A percentile compares a stretch with the other conserved stretches of the same genome.
These are phyloP conservation scores for Tachysurus vachellii DNA, from an alignment of 2,113 vertebrate genomes.

Conservation along the genomic window DNA sequence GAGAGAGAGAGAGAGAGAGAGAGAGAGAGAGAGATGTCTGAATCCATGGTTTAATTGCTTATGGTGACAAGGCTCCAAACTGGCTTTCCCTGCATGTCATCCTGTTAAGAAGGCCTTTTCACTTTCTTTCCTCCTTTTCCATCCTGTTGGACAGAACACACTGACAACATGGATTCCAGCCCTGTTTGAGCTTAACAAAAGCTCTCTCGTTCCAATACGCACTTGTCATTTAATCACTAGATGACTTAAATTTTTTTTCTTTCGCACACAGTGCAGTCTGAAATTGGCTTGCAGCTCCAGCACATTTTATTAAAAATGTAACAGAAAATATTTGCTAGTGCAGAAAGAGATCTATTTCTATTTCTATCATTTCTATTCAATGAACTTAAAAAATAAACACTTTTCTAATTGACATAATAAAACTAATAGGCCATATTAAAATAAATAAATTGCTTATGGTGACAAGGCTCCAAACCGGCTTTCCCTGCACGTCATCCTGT, in stretches of 20 bases:
- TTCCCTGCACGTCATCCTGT: slow-evolving; percentile 16
- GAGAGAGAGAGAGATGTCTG: background rate
- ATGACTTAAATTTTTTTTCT: background rate
- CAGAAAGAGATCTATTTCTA: background rate
- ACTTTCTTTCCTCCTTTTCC: slow-evolving; percentile 1
- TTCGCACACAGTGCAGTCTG: background rate
- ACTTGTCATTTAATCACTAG: background rate
- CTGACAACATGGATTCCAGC: slow-evolving; percentile 15
- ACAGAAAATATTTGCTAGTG: background rate
- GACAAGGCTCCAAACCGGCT: slow-evolving; percentile 25
- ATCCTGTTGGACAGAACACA: slow-evolving; percentile 19
- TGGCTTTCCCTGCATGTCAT: slow-evolving; percentile 27
- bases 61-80: slow-evolving; percentile 21
- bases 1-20: background rate
- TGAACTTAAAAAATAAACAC: background rate
- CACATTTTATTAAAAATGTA: background rate
- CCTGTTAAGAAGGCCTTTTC: background rate
- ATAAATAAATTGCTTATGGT: background rate
- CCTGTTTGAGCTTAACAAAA: slow-evolving; percentile 23
- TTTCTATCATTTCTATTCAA: background rate
- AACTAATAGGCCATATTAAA: background rate
- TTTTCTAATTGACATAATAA: background rate
- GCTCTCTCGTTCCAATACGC: background rate
- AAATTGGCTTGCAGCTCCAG: background rate
- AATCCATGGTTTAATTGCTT: slow-evolving; percentile 28